A percentile compares a stretch with the other conserved stretches of the same genome.
Conservation (phyloP, 2,113 vertebrate genomes). For the Python bivittatus region DNA sequence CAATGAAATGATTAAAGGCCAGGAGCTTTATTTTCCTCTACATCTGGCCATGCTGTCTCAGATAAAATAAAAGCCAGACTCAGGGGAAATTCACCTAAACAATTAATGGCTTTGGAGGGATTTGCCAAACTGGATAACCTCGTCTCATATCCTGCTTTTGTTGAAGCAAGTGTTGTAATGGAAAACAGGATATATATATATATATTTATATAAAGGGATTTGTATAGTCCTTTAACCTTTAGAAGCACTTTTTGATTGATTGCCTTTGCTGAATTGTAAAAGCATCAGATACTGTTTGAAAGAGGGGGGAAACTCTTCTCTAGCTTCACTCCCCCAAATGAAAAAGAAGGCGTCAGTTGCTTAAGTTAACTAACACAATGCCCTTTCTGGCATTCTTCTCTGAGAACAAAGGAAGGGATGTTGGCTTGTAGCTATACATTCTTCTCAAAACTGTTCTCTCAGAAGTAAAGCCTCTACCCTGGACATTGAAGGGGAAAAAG, state of each 20-base stretch:
- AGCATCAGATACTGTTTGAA: neutral
- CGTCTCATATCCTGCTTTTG: slow-evolving; percentile 63
- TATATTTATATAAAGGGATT: slow-evolving; percentile 39
- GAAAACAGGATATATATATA: slow-evolving; percentile 65
- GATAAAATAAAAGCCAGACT: neutral
- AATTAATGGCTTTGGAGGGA: slow-evolving; percentile 34
- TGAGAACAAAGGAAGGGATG: neutral
- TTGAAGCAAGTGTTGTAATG: slow-evolving; percentile 33
- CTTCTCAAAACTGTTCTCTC: neutral
- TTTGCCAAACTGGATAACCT: slow-evolving; percentile 42
- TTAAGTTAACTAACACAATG: neutral
- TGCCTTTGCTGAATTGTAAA: slow-evolving; percentile 29
- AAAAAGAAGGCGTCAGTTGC: neutral
- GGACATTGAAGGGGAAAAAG: neutral
- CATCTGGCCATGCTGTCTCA: neutral
- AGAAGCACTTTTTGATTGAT: slow-evolving; percentile 32
- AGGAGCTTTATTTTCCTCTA: neutral
- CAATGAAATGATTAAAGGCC: neutral
- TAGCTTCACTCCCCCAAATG: neutral
- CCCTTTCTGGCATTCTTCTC: neutral
- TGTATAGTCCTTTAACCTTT: slow-evolving; percentile 39
- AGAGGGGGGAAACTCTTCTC: neutral
- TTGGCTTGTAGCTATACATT: neutral
- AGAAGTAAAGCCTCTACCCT: neutral
- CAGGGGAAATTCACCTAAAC: slow-evolving; percentile 40